Base-by-base conservation (phyloP, 2,888 invertebrate genomes). In the Colletes collaris region DNA sequence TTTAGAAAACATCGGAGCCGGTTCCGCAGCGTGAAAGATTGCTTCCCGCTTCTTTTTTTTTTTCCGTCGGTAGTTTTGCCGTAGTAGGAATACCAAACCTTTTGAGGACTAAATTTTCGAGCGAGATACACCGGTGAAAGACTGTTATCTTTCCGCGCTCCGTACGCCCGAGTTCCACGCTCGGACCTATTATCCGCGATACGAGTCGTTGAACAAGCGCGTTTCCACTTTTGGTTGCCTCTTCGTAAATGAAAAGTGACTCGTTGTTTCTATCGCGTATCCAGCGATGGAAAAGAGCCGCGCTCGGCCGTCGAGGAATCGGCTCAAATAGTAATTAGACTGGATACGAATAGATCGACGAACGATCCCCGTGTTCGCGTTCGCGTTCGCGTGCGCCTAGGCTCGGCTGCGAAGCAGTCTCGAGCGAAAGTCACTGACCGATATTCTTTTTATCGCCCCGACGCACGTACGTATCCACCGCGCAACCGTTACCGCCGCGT, bases 371-470 rank as follows among this genome's bases (percentile, higher is more conserved):
- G 65, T 60, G 0, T 27, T 27, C 27, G 27, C 52, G 55, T 11
- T 35, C 59, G 65, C 62, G 27, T 27, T 27, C 27, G 27, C 52
- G 55, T 11, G 46, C 27, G 52, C 35, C 8, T 13, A 53, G 40
- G 44, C 35, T 55, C 52, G 58, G 59, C 62, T 50, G 27, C 27
- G 71, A 66, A 49, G 46, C 64, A 37, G 63, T 11, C 70, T 68
- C 71, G 85, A 78, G 86, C 85, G 83, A 86, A 84, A 86, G 86
- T 86, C 86, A 81, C 46, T 84, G 81, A 84, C 81, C 83, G 85
- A 86, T 83, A 84, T 86, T 78, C 66, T 72, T 82, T 78, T 86
- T 79, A 78, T 78, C 78, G 69, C 35, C 59, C 27, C 11, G 59
- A 64, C 52, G 60, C 70, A 53, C 40, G 44, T 77, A 53, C 46